Evolutionary conservation across 2,888 invertebrate genomes (phyloP), one percentile per base, ranked within the genome.

Genomic region (Trachelus tabidus): DNA sequence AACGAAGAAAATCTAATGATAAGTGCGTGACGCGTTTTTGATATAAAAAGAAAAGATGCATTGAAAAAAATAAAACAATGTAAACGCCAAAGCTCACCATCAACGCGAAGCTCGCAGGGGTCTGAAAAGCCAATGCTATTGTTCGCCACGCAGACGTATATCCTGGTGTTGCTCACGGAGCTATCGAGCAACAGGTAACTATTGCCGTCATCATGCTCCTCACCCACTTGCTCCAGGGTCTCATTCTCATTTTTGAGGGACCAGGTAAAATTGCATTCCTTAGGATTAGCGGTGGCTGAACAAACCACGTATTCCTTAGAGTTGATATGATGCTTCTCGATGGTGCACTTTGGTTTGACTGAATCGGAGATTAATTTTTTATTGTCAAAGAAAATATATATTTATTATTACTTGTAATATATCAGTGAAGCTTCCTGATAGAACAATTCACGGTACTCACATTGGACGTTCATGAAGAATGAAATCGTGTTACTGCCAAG

Each of bases 311-410:
- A 95, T 89, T 96, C 95, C 82, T 94, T 94, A 37, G 96, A 96
- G 80, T 96, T 94, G 76, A 94, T 93, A 88, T 96, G 95, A 69
- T 93, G 93, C 86, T 95, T 94, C 81, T 95, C 94, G 86, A 98
- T 96, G 76, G 95, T 94, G 90, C 98, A 98, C 87, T 96, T 96
- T 1, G 98, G 98, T 85, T 96, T 94, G 92, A 94, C 98, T 98
- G 92, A 23, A 92, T 68, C 1, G 56, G 31, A 15, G 69, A 68
- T 35, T 74, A 74, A 74, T 40, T n/a, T 11, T 34, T 12, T 9
- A 35, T 11, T 68, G 15, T 31, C 15, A 73, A 73, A n/a, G 11
- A 37, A 71, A 11, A 73, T 33, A 35, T 23, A 33, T 30, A 78
- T 76, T 78, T 34, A 73, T 37, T 69, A 56, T 75, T 75, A 35